These are phyloP conservation scores for Trichogramma evanescens DNA, from an alignment of 2,888 invertebrate genomes.

Conservation along the genomic window DNA sequence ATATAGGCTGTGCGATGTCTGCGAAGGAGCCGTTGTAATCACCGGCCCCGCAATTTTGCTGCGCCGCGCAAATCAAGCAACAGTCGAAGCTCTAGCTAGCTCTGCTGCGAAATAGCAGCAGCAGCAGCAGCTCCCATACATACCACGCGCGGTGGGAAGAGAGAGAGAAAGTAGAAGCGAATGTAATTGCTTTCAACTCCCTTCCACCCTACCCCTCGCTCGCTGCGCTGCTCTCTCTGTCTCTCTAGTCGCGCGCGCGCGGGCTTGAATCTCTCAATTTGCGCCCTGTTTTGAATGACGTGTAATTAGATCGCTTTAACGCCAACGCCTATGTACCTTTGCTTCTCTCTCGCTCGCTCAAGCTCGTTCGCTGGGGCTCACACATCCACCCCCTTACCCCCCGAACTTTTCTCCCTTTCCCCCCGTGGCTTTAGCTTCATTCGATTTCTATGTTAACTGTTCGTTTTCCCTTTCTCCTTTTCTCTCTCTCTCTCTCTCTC, in stretches of 20 bases:
- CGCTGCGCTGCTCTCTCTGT: too few relatives aligned
- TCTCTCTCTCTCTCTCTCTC: background rate
- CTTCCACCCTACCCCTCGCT: too few relatives aligned
- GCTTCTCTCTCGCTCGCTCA: background rate
- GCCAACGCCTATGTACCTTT: constrained; percentile 2
- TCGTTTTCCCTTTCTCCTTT: background rate
- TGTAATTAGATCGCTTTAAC: constrained; percentile 19
- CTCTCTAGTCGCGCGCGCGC: background rate
- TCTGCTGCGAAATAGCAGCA: background rate
- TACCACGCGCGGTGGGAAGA: background rate
- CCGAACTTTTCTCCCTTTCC: too few relatives aligned
- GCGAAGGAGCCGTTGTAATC: constrained; percentile 12
- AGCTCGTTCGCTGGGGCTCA: background rate
- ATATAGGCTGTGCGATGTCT: background rate
- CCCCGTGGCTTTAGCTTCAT: too few relatives aligned
- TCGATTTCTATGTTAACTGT: too few relatives aligned
- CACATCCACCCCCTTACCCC: background rate
- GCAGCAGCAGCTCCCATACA: too few relatives aligned
- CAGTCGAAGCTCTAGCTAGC: constrained; percentile 15
- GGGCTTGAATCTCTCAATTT: constrained; percentile 14
- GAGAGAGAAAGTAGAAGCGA: background rate
- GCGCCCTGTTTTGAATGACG: constrained; percentile 16
- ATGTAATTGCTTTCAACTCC: too few relatives aligned
- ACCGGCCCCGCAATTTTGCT: constrained; percentile 14
- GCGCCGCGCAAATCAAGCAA: constrained; percentile 13